phyloP scores from a whole-genome alignment of 2,888 invertebrate species.

The Cerastis rubricosa region DNA sequence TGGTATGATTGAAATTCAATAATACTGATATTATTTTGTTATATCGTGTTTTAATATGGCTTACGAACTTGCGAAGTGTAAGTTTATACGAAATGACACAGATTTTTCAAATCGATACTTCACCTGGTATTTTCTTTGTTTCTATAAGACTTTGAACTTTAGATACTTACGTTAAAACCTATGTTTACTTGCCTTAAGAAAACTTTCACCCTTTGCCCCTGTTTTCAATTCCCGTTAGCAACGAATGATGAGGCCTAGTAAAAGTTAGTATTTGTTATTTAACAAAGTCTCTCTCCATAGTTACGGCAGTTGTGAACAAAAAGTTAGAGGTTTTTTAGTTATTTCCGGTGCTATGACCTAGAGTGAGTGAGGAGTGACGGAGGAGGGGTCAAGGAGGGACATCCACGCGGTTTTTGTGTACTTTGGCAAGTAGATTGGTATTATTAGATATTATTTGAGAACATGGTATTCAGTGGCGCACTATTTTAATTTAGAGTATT shows the following conservation, averaged over 20 bases:
- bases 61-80: no score
- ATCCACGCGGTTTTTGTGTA: conserved; percentile 47
- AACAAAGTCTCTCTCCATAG: conserved; percentile 9
- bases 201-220: conserved; percentile 3
- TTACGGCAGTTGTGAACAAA: conserved; percentile 29
- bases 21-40: background rate
- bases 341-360: conserved; percentile 64
- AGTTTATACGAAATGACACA: no score
- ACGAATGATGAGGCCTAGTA: conserved; percentile 4
- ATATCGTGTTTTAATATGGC: background rate
- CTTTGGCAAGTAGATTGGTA: conserved; percentile 31
- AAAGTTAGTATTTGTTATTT: conserved; percentile 17
- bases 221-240: background rate
- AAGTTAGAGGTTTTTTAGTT: conserved; percentile 40
- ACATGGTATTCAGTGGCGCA: background rate
- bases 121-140: background rate
- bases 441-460: conserved; percentile 9
- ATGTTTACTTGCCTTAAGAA: background rate
- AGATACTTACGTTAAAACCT: background rate
- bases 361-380: conserved; percentile 44
- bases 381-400: conserved; percentile 63
- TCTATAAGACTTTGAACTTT: conserved; percentile 1
- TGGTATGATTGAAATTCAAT: background rate
- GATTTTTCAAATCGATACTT: background rate
- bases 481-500: no score